phyloP scores from a whole-genome alignment of 2,888 invertebrate species.

The Macrosoma leucophasiata region DNA sequence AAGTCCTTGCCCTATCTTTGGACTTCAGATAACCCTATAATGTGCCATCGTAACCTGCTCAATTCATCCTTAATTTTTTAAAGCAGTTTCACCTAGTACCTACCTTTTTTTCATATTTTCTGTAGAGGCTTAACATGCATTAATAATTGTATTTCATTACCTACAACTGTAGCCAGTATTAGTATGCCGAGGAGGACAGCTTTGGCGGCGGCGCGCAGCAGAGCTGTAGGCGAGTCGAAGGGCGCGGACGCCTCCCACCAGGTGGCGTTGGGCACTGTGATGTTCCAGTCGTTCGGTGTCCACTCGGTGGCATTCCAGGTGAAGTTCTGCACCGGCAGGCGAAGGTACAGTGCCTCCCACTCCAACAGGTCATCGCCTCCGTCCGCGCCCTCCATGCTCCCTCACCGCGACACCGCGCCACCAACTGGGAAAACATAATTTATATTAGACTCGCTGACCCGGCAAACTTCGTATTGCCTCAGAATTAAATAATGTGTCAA shows the following conservation, averaged over 20 bases:
- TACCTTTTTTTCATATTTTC: too few relatives aligned
- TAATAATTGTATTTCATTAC: constrained; percentile 55
- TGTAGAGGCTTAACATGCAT: too few relatives aligned
- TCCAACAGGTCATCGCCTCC: constrained; percentile 53
- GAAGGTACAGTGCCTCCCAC: constrained; percentile 62
- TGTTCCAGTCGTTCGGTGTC: constrained; percentile 50
- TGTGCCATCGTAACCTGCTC: too few relatives aligned
- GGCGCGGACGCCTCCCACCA: constrained; percentile 63
- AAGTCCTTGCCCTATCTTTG: too few relatives aligned
- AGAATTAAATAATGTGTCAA: too few relatives aligned
- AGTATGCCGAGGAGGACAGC: constrained; percentile 76
- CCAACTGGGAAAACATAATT: constrained; percentile 33
- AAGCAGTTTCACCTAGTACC: too few relatives aligned
- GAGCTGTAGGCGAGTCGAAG: constrained; percentile 67
- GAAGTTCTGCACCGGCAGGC: constrained; percentile 48
- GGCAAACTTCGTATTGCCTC: too few relatives aligned
- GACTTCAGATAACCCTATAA: too few relatives aligned
- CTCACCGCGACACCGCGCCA: constrained; percentile 57
- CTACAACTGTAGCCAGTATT: constrained; percentile 78
- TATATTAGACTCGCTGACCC: too few relatives aligned
- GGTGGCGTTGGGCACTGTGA: constrained; percentile 50
- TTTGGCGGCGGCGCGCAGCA: constrained; percentile 78
- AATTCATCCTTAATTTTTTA: too few relatives aligned
- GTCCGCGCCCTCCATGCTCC: constrained; percentile 69
- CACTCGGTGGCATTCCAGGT: constrained; percentile 55